phyloP scores from a whole-genome alignment of 23 tunicate genomes.

The Botrylloides violaceus region DNA sequence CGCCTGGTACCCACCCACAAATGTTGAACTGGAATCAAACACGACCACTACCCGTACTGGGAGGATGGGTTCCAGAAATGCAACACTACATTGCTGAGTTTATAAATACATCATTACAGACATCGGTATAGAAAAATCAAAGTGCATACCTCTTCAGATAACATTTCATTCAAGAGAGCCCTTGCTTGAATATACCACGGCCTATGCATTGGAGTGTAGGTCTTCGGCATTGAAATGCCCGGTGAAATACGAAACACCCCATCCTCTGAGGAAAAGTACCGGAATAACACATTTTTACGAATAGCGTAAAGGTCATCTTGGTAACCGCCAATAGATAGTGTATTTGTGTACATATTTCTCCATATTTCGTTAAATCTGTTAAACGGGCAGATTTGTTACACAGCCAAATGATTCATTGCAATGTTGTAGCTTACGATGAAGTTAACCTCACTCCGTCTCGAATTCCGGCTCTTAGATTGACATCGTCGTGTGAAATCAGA shows the following conservation, averaged over 20 bases:
- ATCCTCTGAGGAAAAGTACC: slow-evolving; percentile 57
- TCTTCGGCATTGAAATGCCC: slow-evolving; percentile 63
- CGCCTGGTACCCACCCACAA: no score
- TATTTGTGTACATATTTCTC: background rate
- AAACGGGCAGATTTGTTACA: background rate
- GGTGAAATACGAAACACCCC: slow-evolving; percentile 76
- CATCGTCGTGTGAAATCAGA: background rate
- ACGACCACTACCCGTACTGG: no score
- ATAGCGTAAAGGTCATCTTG: background rate
- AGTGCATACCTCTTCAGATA: background rate
- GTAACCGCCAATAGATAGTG: background rate
- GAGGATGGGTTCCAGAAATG: no score
- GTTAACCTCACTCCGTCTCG: slow-evolving; percentile 20
- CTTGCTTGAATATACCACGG: slow-evolving; percentile 74
- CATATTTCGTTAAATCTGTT: slow-evolving; percentile 9
- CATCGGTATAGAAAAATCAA: no score
- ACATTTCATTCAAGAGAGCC: slow-evolving; percentile 22
- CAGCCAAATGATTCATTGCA: no score
- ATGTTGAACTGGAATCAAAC: no score
- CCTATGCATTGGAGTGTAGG: slow-evolving; percentile 53
- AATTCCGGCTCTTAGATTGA: slow-evolving; percentile 4
- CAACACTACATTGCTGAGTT: no score
- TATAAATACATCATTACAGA: no score
- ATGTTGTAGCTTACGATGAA: slow-evolving; percentile 9
- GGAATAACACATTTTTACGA: slow-evolving; percentile 21